These are phyloP conservation scores for Tinea trinotella DNA, from an alignment of 2,888 invertebrate genomes.

Conservation along the genomic window DNA sequence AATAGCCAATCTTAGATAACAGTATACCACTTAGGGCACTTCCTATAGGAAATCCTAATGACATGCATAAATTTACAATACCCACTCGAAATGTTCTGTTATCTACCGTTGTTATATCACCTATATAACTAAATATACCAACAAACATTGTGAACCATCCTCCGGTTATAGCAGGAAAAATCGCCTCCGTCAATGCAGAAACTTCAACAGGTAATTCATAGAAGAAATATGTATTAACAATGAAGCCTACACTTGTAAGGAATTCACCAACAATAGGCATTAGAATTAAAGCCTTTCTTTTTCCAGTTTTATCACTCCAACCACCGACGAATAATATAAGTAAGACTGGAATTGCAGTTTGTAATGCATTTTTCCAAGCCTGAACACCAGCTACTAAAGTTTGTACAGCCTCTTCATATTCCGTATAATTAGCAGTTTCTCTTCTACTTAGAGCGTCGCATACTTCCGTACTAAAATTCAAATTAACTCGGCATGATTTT, in stretches of 20 bases:
- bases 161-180: conserved; percentile 86
- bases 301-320: conserved; percentile 80
- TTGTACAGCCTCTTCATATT: conserved; percentile 76
- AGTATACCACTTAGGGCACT: conserved; percentile 88
- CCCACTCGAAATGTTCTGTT: conserved; percentile 76
- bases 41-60: conserved; percentile 89
- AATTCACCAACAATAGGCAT: conserved; percentile 87
- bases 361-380: conserved; percentile 88
- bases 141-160: conserved; percentile 77
- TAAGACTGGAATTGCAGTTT: conserved; percentile 85
- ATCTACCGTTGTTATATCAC: conserved; percentile 72
- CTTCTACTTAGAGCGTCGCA: conserved; percentile 83
- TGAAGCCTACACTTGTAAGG: conserved; percentile 81
- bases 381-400: conserved; percentile 82
- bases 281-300: conserved; percentile 84
- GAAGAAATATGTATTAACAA: conserved; percentile 84
- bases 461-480: conserved; percentile 77
- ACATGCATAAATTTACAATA: conserved; percentile 76
- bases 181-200: conserved; percentile 81
- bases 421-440: conserved; percentile 74
- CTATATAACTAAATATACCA: conserved; percentile 75
- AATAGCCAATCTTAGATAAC: conserved; percentile 80
- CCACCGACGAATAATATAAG: conserved; percentile 88
- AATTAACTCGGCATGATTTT: conserved; percentile 88
- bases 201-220: conserved; percentile 85